Base-by-base conservation (phyloP, 2,797 vertebrate genomes). In the Vireo griseus region DNA sequence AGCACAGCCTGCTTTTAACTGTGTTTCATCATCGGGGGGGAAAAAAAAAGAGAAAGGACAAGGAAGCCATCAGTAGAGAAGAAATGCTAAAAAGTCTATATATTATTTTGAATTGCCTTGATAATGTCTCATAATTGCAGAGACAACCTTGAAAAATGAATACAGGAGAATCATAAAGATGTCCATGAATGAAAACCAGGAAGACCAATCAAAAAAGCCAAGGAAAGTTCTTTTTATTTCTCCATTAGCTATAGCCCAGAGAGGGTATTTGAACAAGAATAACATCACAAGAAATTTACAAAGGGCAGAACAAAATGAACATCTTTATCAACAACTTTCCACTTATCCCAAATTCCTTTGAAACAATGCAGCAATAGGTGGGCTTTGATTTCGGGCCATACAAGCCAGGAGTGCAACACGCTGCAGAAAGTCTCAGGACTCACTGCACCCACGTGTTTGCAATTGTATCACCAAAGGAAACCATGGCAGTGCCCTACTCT, bases 61-160 rank as follows among this genome's bases (percentile, higher is more conserved):
- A 94, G 78, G 90, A 97, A 96, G 82, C 88, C 93, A 97, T 98
- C 95, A 97, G 22, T 44, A 92, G 82, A 95, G 88, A 97, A 88
- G 67, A 98, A 98, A 97, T 97, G 95, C 95, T 97, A 97, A 97
- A 82, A 95, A 90, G 88, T 96, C 97, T 97, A 96, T 97, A 95
- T 96, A 97, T 97, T 97, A 97, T 95, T 98, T 97, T 94, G 94
- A 97, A 97, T 97, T 97, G 96, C 94, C 91, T 97, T 88, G 94
- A 81, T 97, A 97, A 97, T 88, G 95, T 96, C 73, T 92, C 83
- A 84, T 97, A 98, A 98, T 96, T 97, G 93, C 92, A 80, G 78
- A 94, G 90, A 87, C 96, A 97, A 98, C 97, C 97, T 97, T 98
- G 97, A 97, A 68, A 82, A 94, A 78, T 96, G 79, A 96, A 97